Base-by-base conservation (phyloP, 2,888 invertebrate species). In the Eupeodes luniger region DNA sequence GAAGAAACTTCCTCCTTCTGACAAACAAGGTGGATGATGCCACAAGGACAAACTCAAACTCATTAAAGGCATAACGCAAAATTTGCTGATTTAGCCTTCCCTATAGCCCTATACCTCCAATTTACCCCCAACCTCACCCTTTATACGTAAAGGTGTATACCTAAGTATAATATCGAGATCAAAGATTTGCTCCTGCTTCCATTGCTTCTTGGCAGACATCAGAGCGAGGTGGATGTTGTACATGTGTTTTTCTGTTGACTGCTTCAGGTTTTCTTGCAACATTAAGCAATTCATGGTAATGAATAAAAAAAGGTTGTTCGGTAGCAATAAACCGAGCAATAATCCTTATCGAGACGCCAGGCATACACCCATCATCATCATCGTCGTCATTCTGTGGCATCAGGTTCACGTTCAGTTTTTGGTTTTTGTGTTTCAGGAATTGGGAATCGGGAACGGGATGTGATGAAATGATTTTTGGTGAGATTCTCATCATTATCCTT, bases 401-500 rank as follows among this genome's bases (percentile, higher is more conserved):
- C 74, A 70, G 78, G 77, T 47, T 72, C 57, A n/a, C 44, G 12
- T 14, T 49, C 16, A 47, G 11, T 36, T 36, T 67, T 27, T 27
- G 27, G 27, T 27, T 27, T 27, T 27, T 27, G 27, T n/a, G 2
- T 2, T 47, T 40, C 40, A 14, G 57, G 57, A 44, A 5, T 10
- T 3, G 3, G 12, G 12, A 47, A 47, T 55, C 27, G 7, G 62
- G 19, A 70, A 55, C 51, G 67, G 70, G 70, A 55, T 88, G 78
- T 88, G 88, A 88, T 81, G 88, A 85, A 85, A 85, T 88, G 88
- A 88, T 88, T 88, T 72, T 78, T 51, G 85, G 81, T 88, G 81
- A 88, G 81, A 88, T 88, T 88, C 88, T 75, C 85, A 85, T 88
- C 88, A 88, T 88, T 88, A 88, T 88, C 85, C 85, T 78, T 81